Percentiles rank a stretch among this genome's conserved stretches.
phyloP scores from a whole-genome alignment of 1,140 invertebrate genomes.

The Sycobia sp. region DNA sequence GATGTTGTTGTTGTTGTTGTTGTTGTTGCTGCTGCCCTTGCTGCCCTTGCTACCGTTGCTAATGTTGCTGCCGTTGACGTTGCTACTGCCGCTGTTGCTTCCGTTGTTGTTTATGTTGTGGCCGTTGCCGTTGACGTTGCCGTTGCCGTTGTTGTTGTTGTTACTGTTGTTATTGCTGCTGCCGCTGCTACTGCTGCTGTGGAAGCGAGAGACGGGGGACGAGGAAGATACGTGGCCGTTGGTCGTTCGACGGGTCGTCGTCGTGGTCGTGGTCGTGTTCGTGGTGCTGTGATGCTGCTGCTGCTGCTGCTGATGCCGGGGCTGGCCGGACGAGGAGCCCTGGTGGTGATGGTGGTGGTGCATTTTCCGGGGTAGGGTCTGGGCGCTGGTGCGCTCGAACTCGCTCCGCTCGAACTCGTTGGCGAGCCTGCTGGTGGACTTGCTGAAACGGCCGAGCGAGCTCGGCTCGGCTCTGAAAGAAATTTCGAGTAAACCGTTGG shows the following conservation, averaged over 20 bases:
- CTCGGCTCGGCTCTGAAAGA: constrained; percentile 47
- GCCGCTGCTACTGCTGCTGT: constrained; percentile 25
- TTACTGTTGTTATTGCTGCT: constrained; percentile 2
- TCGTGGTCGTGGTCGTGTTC: constrained; percentile 53
- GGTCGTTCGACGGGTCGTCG: neutral
- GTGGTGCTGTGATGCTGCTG: neutral
- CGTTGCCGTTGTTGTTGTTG: constrained; percentile 46
- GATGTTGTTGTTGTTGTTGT: constrained; percentile 45
- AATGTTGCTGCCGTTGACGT: constrained; percentile 42
- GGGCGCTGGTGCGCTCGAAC: constrained; percentile 70
- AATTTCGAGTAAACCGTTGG: no score
- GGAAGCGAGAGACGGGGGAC: constrained; percentile 35
- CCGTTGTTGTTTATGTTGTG: constrained; percentile 1
- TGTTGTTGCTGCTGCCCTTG: constrained; percentile 7
- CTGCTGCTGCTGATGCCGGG: constrained; percentile 12
- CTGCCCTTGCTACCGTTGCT: constrained; percentile 9
- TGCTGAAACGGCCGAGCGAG: constrained; percentile 78
- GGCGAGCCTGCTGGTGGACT: constrained; percentile 73
- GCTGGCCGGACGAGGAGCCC: no score
- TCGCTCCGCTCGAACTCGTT: constrained; percentile 56
- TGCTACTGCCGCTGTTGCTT: constrained; percentile 38
- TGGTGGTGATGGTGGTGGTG: constrained; percentile 41
- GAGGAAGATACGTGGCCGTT: neutral
- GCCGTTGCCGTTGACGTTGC: constrained; percentile 29
- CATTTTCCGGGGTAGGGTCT: constrained; percentile 78